Base-by-base conservation (phyloP, 2,113 vertebrate species). In the Lampris incognitus region DNA sequence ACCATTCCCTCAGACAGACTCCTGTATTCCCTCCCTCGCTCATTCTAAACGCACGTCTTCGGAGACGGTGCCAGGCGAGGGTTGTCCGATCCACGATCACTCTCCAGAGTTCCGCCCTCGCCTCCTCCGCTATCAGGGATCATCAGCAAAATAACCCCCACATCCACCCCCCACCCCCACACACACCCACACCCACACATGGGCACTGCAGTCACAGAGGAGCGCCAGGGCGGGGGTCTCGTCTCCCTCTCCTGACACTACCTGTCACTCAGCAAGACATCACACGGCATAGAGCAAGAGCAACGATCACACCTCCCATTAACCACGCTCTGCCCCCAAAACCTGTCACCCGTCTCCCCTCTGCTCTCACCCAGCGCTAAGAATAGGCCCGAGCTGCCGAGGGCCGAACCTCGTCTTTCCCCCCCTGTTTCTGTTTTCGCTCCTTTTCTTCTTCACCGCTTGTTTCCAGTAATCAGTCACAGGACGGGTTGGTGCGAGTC, bases 381-480 rank as follows among this genome's bases (percentile, higher is more conserved):
- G 89, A 92, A 91, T 91, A 91, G 82, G 70, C 36, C 74, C 51
- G 9, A 69, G 64, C 68, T 87, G 88, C 85, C 87, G 85, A 66
- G 61, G 74, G 54, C 48, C 62, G 75, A 58, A 52, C 40, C 63
- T 63, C 24, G 4, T 36, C 48, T 9, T 66, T 13, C 63, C 5
- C 3, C 40, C 59, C 56, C 1, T 9, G 13, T 0, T 6, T 63
- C 60, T 37, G 24, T 37, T 58, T 1, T 13, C 38, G 3, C 11
- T 54, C 24, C 9, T 44, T n/a, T 39, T 52, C 13, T 38, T 41
- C 41, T 0, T 70, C 66, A 9, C 61, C 57, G 46, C 46, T 69
- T 79, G 48, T 76, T 49, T 76, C 49, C 50, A 72, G 56, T 24
- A 24, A 24, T 24, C 24, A 24, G 24, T 24, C 24, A 24, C 24